These are phyloP conservation scores for Melanotaenia parkinsoni DNA, from an alignment of 2,797 vertebrate species.

Conservation along the genomic window DNA sequence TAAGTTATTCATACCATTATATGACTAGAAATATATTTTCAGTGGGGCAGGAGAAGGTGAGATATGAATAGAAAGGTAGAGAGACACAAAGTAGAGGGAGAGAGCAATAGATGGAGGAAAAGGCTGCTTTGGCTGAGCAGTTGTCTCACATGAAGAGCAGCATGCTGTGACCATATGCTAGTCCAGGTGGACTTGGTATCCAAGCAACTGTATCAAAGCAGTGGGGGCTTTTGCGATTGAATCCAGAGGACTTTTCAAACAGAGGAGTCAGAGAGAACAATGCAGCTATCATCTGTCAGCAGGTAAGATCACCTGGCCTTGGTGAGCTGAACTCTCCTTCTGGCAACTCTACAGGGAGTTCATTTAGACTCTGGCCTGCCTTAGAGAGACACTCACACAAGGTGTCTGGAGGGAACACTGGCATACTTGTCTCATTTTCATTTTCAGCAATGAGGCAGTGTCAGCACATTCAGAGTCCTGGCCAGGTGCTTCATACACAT, in stretches of 20 bases:
- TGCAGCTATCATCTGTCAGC: conserved; percentile 76
- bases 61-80: conserved; percentile 36
- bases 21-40: conserved; percentile 24
- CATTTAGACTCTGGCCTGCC: conserved; percentile 62
- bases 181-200: conserved; percentile 83
- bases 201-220: conserved; percentile 84
- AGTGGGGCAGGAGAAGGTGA: conserved; percentile 29
- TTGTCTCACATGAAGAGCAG: conserved; percentile 77
- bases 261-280: conserved; percentile 77
- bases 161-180: conserved; percentile 85
- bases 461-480: conserved; percentile 54
- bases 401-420: conserved; percentile 65
- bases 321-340: conserved; percentile 65
- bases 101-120: conserved; percentile 39
- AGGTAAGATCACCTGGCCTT: conserved; percentile 78
- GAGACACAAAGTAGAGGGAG: conserved; percentile 25
- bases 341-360: conserved; percentile 73
- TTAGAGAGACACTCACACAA: conserved; percentile 55
- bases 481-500: conserved; percentile 62
- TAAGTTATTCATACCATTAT: conserved; percentile 13
- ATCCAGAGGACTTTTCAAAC: conserved; percentile 78
- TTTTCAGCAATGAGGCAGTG: conserved; percentile 45
- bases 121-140: conserved; percentile 71
- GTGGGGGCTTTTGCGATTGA: conserved; percentile 73
- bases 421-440: conserved; percentile 63